These are phyloP conservation scores for Triplophysa tibetana DNA, from an alignment of 2,113 vertebrate species.

Conservation along the genomic window DNA sequence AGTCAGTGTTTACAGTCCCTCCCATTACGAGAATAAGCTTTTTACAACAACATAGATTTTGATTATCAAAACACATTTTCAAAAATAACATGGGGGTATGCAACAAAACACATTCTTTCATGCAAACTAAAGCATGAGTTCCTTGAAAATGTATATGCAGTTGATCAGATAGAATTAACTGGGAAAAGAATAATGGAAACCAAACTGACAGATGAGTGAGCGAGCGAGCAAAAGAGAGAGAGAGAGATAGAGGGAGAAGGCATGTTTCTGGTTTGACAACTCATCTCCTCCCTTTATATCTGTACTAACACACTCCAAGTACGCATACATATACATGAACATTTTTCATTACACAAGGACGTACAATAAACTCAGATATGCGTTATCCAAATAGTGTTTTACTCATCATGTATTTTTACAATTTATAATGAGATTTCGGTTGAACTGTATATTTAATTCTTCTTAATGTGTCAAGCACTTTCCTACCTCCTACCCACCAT, in stretches of 20 bases:
- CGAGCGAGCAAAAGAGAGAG: slow-evolving; percentile 2
- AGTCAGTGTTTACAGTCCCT: slow-evolving; percentile 45
- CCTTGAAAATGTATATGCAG: neutral
- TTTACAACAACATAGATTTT: slow-evolving; percentile 30
- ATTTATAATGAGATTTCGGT: neutral
- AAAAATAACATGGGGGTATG: slow-evolving; percentile 46
- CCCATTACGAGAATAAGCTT: slow-evolving; percentile 46
- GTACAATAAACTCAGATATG: neutral
- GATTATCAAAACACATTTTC: slow-evolving; percentile 49
- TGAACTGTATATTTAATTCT: neutral
- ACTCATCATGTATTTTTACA: neutral
- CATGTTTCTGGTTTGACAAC: slow-evolving; percentile 63
- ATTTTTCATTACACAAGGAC: neutral
- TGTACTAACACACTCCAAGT: slow-evolving; percentile 15
- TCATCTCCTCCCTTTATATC: slow-evolving; percentile 30
- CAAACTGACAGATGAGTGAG: slow-evolving; percentile 17
- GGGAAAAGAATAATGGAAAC: slow-evolving; percentile 21
- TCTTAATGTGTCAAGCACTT: neutral
- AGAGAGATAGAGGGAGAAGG: slow-evolving; percentile 10
- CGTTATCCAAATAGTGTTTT: neutral
- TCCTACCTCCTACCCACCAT: neutral
- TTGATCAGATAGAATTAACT: neutral
- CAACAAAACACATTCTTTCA: slow-evolving; percentile 53
- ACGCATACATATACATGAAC: neutral
- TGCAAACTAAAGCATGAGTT: slow-evolving; percentile 9